Evolutionary conservation across 2,797 vertebrate species (phyloP).

Genomic region (Bradypodion ventrale): DNA sequence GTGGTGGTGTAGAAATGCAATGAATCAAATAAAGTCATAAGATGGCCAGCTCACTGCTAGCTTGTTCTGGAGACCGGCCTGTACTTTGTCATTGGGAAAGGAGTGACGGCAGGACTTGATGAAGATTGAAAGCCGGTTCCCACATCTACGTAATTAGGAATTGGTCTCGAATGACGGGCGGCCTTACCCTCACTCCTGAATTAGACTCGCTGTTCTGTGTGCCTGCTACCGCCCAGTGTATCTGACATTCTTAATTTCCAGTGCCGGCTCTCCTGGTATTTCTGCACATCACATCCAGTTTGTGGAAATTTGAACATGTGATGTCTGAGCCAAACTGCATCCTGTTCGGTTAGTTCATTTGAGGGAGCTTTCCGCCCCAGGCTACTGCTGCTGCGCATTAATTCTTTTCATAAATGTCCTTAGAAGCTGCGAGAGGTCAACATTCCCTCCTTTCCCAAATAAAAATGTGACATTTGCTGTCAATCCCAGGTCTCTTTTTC

Average conservation of each 20-base stretch:
- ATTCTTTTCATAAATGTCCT: neutral
- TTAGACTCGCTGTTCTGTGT: neutral
- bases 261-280: accelerated
- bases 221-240: accelerated
- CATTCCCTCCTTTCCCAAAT: too few relatives aligned
- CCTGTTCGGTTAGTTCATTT: neutral
- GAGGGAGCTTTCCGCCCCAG: neutral
- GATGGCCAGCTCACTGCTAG: constrained; percentile 29
- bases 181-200: neutral
- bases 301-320: constrained; percentile 34
- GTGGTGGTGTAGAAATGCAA: too few relatives aligned
- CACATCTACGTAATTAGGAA: neutral
- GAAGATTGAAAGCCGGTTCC: constrained; percentile 47
- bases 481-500: neutral
- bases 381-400: neutral
- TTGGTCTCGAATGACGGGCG: constrained; percentile 28
- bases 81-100: constrained; percentile 32
- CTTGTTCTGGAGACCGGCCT: constrained; percentile 23
- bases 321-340: constrained; percentile 16
- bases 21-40: too few relatives aligned
- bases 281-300: constrained; percentile 47
- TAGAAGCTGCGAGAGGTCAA: neutral
- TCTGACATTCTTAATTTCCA: constrained; percentile 38
- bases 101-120: neutral
- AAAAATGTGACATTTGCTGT: too few relatives aligned